Conservation (phyloP, 1,140 invertebrate species). For the Yoshiicerus persimilis region DNA sequence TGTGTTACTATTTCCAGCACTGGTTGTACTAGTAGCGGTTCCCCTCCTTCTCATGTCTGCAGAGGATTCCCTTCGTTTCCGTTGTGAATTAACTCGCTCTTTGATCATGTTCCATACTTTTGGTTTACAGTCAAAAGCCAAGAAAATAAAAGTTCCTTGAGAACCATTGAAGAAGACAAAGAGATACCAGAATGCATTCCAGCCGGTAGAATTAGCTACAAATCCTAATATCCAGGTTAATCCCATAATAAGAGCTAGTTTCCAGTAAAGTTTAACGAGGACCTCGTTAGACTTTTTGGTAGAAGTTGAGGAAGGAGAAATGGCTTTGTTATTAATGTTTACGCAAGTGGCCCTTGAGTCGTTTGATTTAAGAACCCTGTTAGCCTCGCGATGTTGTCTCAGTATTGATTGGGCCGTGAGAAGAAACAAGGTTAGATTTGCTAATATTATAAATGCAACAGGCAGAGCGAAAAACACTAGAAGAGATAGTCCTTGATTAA, state of each 20-base stretch:
- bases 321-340: neutral
- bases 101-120: constrained; percentile 51
- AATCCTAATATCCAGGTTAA: constrained; percentile 59
- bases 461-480: constrained; percentile 56
- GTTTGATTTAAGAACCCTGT: constrained; percentile 41
- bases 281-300: constrained; percentile 47
- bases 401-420: constrained; percentile 52
- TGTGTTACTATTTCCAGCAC: neutral
- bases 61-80: neutral
- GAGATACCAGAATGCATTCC: constrained; percentile 53
- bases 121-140: constrained; percentile 57
- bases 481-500: constrained; percentile 51
- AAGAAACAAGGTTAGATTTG: constrained; percentile 55
- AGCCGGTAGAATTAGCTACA: constrained; percentile 51
- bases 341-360: constrained; percentile 16
- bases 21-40: neutral
- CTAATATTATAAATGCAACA: constrained; percentile 52
- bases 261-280: constrained; percentile 57
- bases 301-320: constrained; percentile 12
- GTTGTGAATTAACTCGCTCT: constrained; percentile 27
- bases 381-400: constrained; percentile 41
- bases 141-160: constrained; percentile 58
- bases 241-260: constrained; percentile 58
- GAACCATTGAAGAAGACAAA: constrained; percentile 58
- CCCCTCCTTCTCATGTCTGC: neutral